Evolutionary conservation across 2,113 vertebrate genomes (phyloP), one percentile per base, ranked within the genome.

Genomic region (Brachyistius frenatus): DNA sequence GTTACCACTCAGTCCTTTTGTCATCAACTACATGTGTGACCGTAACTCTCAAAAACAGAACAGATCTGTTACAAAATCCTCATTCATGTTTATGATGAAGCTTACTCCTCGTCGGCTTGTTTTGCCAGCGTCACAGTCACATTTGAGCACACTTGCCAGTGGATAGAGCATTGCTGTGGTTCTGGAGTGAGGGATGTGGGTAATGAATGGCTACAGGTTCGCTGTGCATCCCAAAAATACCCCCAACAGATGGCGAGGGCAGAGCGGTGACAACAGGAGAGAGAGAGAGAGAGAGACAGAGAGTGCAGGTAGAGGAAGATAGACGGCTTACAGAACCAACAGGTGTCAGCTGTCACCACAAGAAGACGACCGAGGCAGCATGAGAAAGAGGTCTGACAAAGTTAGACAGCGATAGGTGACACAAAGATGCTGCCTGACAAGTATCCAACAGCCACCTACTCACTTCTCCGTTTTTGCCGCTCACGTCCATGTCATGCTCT

Each of bases 231-330:
- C 30, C n/a, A 23, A 65, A 70, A 44, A 44, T 63, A 72, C 35
- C 5, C 37, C 4, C 47, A 79, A 31, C 76, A 83, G 74, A 77
- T 91, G 90, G 83, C 69, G 54, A 31, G 49, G 57, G 49, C 63
- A 58, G 52, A 50, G 33, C 49, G 54, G 13, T 54, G 64, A 74
- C 50, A 53, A 68, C 10, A 57, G 15, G 31, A 41, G 53, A n/a
- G 55, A 46, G 69, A 53, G 23, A 47, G 67, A 33, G 52, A 61
- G 33, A 67, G 23, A 39, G 15, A 56, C 31, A 76, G 23, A 23
- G 23, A 23, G 15, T 37, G 46, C 23, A 78, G 37, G 56, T 61
- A 53, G 67, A 50, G 5, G 46, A 23, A 23, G 62, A 52, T 15
- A 39, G 54, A 74, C 33, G 33, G 49, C 30, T 79, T 37, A 36